Percentiles rank a stretch among this genome's conserved stretches.
These are phyloP conservation scores for Tribolium madens DNA, from an alignment of 1,140 invertebrate genomes.

Conservation along the genomic window DNA sequence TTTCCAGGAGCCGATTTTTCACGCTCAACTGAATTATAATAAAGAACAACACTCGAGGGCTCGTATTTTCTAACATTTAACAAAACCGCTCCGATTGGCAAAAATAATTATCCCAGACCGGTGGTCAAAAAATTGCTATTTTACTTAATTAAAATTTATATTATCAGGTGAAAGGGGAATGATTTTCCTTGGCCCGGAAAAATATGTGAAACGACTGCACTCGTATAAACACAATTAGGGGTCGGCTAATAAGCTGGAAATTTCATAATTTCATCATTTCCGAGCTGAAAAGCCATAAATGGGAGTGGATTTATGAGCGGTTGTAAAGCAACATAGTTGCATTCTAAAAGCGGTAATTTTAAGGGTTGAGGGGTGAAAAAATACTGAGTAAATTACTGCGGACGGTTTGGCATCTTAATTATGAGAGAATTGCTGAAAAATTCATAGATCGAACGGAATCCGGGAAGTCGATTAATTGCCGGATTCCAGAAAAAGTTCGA, in stretches of 20 bases:
- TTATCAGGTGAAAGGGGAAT: no score
- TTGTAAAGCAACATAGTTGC: constrained; percentile 14
- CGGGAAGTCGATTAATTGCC: constrained; percentile 14
- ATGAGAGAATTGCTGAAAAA: background rate
- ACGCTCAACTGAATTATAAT: constrained; percentile 34
- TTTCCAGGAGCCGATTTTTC: constrained; percentile 16
- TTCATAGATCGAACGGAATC: constrained; percentile 1
- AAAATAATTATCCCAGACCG: no score
- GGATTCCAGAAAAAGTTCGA: constrained; percentile 10
- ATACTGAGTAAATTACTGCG: background rate
- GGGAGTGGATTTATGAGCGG: constrained; percentile 1
- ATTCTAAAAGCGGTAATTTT: background rate
- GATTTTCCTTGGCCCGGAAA: background rate
- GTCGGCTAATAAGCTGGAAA: background rate
- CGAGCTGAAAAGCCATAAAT: constrained; percentile 31
- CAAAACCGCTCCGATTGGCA: background rate
- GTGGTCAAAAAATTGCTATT: no score
- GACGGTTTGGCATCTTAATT: background rate
- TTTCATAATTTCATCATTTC: constrained; percentile 29
- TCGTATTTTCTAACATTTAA: background rate
- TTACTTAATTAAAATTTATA: no score
- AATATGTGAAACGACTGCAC: background rate
- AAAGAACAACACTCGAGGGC: constrained; percentile 13
- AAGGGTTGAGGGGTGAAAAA: background rate
- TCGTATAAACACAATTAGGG: constrained; percentile 13